Base-by-base conservation (phyloP, 2,888 invertebrate species). In the Mesorhabditis belari region DNA sequence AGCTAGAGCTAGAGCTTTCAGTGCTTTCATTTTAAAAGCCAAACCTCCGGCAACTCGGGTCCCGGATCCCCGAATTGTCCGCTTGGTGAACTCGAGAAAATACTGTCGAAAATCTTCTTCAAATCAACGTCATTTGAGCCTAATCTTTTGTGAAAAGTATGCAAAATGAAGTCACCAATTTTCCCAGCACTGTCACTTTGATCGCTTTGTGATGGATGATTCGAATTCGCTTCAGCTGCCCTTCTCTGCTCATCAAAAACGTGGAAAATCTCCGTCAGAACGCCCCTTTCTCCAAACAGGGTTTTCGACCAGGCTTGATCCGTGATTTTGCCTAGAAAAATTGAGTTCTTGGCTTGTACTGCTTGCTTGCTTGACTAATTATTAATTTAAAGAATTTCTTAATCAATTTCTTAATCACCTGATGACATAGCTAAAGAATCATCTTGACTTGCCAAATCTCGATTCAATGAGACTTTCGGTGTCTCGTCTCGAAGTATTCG, bases 21-120 rank as follows among this genome's bases (percentile, higher is more conserved):
- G n/a, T n/a, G n/a, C n/a, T n/a, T n/a, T n/a, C n/a, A n/a, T n/a
- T n/a, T n/a, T n/a, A n/a, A n/a, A n/a, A n/a, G n/a, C n/a, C 49
- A 19, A 26, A 63, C 67, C 61, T 74, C 74, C 4, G 79, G 79
- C 23, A 79, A 58, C 61, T 79, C 79, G 0, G 73, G 74, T 25
- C 73, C 69, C 28, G 76, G 73, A 56, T 79, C 78, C 23, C 77
- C 79, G 44, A 79, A 68, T 53, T 77, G 69, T 24, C 75, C 75
- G 58, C 71, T 73, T 17, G 64, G 57, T 19, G 76, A 65, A n/a
- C 76, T 65, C 4, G 66, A 74, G 9, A 77, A 57, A 17, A 79
- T 58, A 2, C 68, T 54, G 49, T 79, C 77, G 50, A 79, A 67
- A 28, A 79, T 67, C 58, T 75, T 75, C 35, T 70, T 69, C 59